A percentile compares a stretch with the other conserved stretches of the same genome.
Conservation (phyloP, 2,888 invertebrate genomes). For the Trichogramma evanescens region DNA sequence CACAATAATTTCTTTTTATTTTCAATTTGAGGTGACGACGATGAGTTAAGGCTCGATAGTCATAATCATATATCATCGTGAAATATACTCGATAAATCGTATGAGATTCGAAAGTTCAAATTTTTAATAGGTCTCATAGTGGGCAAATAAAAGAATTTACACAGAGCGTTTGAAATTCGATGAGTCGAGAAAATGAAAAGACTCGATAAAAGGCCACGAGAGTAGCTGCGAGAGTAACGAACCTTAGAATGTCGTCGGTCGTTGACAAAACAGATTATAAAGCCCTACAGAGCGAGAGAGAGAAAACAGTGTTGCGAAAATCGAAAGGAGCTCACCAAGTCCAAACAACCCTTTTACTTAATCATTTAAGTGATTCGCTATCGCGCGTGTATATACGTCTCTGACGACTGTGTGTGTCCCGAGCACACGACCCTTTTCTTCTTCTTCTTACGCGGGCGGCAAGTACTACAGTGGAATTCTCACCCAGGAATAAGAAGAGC, state of each 20-base stretch:
- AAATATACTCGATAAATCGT: too few relatives aligned
- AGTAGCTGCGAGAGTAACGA: conserved; percentile 32
- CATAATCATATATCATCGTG: too few relatives aligned
- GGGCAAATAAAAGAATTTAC: too few relatives aligned
- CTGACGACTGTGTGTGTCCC: too few relatives aligned
- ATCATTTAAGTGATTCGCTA: conserved; percentile 47
- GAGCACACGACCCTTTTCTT: not conserved
- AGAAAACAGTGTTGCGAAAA: conserved; percentile 28
- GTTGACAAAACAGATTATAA: conserved; percentile 46
- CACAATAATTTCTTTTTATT: too few relatives aligned
- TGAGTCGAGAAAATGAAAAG: too few relatives aligned
- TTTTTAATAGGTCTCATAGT: too few relatives aligned
- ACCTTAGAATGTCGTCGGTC: conserved; percentile 33
- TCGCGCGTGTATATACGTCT: conserved; percentile 20
- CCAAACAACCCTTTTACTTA: conserved; percentile 48
- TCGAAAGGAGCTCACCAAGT: conserved; percentile 38
- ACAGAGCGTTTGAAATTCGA: too few relatives aligned
- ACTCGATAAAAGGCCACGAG: not conserved
- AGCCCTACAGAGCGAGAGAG: conserved; percentile 15
- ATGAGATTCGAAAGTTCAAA: too few relatives aligned
- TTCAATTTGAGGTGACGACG: too few relatives aligned
- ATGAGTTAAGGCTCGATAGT: too few relatives aligned
- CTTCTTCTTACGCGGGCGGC: conserved; percentile 1
- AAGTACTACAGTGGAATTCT: conserved; percentile 4
- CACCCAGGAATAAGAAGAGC: not conserved